Percentiles rank a stretch among this genome's conserved stretches.
phyloP scores from a whole-genome alignment of 2,888 invertebrate species.

The Acheta domesticus region DNA sequence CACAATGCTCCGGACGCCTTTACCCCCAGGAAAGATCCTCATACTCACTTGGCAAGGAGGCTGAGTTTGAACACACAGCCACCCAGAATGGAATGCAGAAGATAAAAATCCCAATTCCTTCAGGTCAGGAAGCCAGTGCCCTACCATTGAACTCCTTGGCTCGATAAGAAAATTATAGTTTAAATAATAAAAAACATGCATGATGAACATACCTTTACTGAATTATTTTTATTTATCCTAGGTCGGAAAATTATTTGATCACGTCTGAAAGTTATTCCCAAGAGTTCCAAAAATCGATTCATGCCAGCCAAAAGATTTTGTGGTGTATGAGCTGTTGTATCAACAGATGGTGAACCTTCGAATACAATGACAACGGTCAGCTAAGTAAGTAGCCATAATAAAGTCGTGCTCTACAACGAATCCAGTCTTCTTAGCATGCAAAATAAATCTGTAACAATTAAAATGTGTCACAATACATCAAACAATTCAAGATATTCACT shows the following conservation, averaged over 20 bases:
- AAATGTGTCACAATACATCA: slow-evolving; percentile 7
- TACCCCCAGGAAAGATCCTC: no score
- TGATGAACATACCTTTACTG: slow-evolving; percentile 65
- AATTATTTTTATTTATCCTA: slow-evolving; percentile 93
- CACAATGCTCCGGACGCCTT: no score
- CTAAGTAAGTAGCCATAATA: slow-evolving; percentile 99
- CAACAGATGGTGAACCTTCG: slow-evolving; percentile 88
- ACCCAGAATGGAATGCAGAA: no score
- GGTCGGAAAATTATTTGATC: slow-evolving; percentile 99
- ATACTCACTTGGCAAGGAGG: no score
- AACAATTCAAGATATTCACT: not conserved
- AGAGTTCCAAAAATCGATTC: slow-evolving; percentile 92
- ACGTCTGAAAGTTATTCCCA: slow-evolving; percentile 96
- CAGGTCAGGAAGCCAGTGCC: no score
- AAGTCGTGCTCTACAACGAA: slow-evolving; percentile 99
- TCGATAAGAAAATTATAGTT: no score
- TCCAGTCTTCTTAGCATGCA: slow-evolving; percentile 98
- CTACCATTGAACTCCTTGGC: no score
- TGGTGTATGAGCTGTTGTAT: slow-evolving; percentile 86
- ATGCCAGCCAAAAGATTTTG: slow-evolving; percentile 93
- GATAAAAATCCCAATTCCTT: no score
- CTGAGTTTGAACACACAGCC: no score
- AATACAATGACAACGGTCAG: slow-evolving; percentile 98
- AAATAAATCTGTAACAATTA: slow-evolving; percentile 62
- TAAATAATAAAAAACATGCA: no score